phyloP scores from a whole-genome alignment of 2,113 vertebrate genomes.

The Elaphurus davidianus region DNA sequence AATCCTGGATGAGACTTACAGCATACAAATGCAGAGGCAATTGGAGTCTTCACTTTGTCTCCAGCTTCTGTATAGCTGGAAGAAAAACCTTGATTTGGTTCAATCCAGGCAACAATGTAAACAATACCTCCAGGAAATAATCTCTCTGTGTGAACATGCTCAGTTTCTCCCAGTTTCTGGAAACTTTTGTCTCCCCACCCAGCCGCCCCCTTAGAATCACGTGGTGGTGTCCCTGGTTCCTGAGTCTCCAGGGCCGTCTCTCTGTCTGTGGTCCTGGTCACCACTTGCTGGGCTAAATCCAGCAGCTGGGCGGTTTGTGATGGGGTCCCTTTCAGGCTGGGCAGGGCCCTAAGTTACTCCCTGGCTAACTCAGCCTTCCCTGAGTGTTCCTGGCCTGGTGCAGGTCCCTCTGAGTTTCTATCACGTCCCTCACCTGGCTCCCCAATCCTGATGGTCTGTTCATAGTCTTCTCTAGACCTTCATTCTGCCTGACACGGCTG shows the following conservation, averaged over 20 bases:
- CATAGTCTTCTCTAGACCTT: background rate
- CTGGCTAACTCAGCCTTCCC: background rate
- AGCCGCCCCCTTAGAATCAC: background rate
- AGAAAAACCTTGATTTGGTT: constrained; percentile 8
- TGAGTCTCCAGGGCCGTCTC: background rate
- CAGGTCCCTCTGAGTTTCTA: background rate
- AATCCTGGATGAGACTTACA: background rate
- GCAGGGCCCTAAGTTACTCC: background rate
- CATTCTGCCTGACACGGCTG: background rate
- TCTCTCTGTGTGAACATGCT: background rate
- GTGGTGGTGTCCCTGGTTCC: background rate
- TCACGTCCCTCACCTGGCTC: background rate
- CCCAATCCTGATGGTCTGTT: background rate
- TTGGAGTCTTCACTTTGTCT: background rate
- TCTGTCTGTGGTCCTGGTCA: background rate
- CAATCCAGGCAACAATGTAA: background rate
- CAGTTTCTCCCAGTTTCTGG: background rate
- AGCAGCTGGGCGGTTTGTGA: background rate
- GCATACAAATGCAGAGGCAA: background rate
- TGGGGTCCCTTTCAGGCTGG: background rate
- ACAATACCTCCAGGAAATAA: background rate
- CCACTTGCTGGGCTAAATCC: background rate
- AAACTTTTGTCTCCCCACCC: background rate
- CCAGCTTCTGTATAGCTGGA: background rate
- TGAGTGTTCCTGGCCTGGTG: background rate